phyloP scores from a whole-genome alignment of 2,113 vertebrate species.

The Dunckerocampus dactyliophorus region DNA sequence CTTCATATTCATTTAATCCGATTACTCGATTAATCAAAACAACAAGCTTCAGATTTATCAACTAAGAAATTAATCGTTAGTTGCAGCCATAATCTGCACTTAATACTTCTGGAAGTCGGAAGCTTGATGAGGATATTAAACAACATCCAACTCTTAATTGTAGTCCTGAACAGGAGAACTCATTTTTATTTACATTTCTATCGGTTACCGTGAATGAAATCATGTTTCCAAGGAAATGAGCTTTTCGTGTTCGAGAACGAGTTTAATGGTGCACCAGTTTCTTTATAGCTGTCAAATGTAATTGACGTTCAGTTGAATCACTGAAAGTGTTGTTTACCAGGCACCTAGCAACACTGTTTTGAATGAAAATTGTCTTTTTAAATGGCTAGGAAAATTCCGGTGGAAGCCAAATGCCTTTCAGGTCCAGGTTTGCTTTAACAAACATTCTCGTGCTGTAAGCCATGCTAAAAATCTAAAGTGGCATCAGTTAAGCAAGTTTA shows the following conservation, averaged over 20 bases:
- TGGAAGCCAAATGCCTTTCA: constrained; percentile 57
- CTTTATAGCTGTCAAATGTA: constrained; percentile 70
- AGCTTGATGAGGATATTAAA: neutral
- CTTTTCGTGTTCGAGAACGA: constrained; percentile 41
- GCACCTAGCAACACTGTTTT: constrained; percentile 66
- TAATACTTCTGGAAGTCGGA: neutral
- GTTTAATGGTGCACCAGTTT: constrained; percentile 48
- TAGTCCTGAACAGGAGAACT: constrained; percentile 45
- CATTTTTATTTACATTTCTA: constrained; percentile 57
- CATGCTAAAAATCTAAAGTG: constrained; percentile 52
- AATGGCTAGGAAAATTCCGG: constrained; percentile 57
- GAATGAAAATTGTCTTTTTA: constrained; percentile 65
- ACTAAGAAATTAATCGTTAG: too few species aligned
- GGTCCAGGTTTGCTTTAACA: constrained; percentile 39
- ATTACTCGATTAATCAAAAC: too few species aligned
- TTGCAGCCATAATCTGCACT: neutral
- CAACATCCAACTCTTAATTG: constrained; percentile 22
- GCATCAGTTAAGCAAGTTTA: constrained; percentile 60
- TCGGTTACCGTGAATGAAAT: constrained; percentile 53
- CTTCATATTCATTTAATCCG: too few species aligned
- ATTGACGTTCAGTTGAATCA: constrained; percentile 65
- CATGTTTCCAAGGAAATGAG: constrained; percentile 53
- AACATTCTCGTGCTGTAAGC: constrained; percentile 48
- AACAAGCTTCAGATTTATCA: too few species aligned
- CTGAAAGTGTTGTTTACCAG: constrained; percentile 64